Percentiles rank a stretch among this genome's conserved stretches.
These are phyloP conservation scores for Abscondita cerata DNA, from an alignment of 2,888 invertebrate species.

Conservation along the genomic window DNA sequence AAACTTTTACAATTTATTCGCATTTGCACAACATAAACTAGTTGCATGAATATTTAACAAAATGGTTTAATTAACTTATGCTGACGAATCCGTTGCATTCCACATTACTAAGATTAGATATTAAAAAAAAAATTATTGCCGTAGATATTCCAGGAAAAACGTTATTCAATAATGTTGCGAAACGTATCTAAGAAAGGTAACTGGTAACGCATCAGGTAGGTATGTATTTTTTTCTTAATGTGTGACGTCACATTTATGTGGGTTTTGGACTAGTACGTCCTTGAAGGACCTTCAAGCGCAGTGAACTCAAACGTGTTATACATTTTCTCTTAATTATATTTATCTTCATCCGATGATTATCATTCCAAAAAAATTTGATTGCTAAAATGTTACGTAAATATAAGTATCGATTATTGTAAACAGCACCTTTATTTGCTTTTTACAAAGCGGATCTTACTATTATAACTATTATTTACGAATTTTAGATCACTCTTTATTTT, in stretches of 20 bases:
- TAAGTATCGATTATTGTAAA: slow-evolving; percentile 1
- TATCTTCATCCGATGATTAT: background rate
- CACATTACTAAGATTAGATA: background rate
- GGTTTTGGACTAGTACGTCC: slow-evolving; percentile 29
- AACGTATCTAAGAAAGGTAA: background rate
- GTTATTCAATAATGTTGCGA: no score
- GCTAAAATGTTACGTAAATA: slow-evolving; percentile 1
- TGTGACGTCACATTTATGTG: slow-evolving; percentile 26
- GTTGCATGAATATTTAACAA: slow-evolving; percentile 6
- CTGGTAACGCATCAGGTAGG: slow-evolving; percentile 10
- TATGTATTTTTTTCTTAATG: slow-evolving; percentile 1
- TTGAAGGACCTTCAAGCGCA: slow-evolving; percentile 38
- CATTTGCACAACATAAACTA: slow-evolving; percentile 1
- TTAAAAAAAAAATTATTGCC: no score
- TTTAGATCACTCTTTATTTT: slow-evolving; percentile 18
- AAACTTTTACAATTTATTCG: background rate
- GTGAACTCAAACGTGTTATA: slow-evolving; percentile 32
- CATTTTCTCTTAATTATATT: slow-evolving; percentile 4
- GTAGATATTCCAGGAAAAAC: no score
- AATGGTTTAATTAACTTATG: background rate
- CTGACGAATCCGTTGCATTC: background rate
- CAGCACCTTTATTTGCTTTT: background rate
- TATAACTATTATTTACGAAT: slow-evolving; percentile 9
- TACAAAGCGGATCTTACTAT: slow-evolving; percentile 11
- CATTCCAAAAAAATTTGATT: slow-evolving; percentile 4